A percentile compares a stretch with the other conserved stretches of the same genome.
Conservation (phyloP, 2,113 vertebrate genomes). For the Scomber scombrus region DNA sequence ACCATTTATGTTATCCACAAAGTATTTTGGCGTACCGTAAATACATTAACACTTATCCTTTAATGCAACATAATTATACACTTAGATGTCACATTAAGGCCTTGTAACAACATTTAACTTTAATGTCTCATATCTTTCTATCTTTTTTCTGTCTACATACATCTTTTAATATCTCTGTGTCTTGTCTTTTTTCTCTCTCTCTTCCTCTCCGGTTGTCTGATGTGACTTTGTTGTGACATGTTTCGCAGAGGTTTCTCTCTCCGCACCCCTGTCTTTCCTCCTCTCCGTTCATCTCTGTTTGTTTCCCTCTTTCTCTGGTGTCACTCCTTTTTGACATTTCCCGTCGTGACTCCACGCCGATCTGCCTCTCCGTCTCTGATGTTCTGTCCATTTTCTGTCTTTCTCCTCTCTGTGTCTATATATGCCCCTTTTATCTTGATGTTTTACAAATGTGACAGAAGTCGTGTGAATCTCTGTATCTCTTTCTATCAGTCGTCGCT, state of each 20-base stretch:
- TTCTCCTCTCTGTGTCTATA: neutral
- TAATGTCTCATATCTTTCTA: neutral
- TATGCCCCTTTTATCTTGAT: constrained; percentile 5
- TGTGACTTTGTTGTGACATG: constrained; percentile 65
- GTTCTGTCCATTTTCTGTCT: constrained; percentile 35
- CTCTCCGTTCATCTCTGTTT: constrained; percentile 33
- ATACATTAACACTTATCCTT: neutral
- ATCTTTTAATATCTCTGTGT: neutral
- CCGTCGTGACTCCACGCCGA: constrained; percentile 15
- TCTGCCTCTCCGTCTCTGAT: constrained; percentile 33
- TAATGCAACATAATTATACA: no score
- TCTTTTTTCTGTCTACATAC: neutral
- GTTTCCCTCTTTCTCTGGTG: constrained; percentile 44
- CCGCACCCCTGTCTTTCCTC: constrained; percentile 26
- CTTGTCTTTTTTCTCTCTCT: neutral
- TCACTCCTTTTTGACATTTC: constrained; percentile 61
- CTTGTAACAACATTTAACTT: no score
- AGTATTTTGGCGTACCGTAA: no score
- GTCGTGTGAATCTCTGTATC: constrained; percentile 44
- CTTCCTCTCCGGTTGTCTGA: constrained; percentile 27
- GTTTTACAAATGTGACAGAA: constrained; percentile 56
- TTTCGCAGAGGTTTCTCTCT: constrained; percentile 53
- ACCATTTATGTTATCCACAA: neutral
- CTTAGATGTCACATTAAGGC: no score
- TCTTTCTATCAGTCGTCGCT: constrained; percentile 26